Evolutionary conservation across 2,888 invertebrate species (phyloP), one percentile per base, ranked within the genome.

Genomic region (Acrobasis repandana): DNA sequence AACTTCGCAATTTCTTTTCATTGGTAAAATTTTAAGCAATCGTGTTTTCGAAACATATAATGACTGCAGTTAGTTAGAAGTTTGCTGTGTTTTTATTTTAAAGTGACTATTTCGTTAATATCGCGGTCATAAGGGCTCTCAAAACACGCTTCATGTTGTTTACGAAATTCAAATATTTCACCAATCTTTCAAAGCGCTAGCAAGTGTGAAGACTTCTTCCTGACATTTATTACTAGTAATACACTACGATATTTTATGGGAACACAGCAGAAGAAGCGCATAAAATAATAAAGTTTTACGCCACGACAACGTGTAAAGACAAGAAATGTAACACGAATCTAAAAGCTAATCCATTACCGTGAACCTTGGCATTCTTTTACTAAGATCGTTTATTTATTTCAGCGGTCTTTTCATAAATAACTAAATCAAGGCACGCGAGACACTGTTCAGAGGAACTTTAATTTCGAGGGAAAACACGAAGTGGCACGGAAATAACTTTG

Each of bases 401-500:
- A 72, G 63, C 70, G 61, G 68, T 65, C 66, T 65, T 62, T 65
- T 69, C 64, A 69, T 67, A 74, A 75, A 74, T 73, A 75, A 56
- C 63, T 62, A 63, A 77, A 76, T 72, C 73, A 67, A 73, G 69
- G 71, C 70, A 72, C 70, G 63, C 66, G 68, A 72, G 68, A 68
- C 67, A 75, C 69, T 75, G 71, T 77, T 74, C 76, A 73, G 73
- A 72, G 75, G 60, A 64, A 62, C 58, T 61, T 18, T 52, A 54
- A 71, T 72, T 67, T 65, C 62, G 64, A 38, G 64, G 66, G 64
- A 67, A 72, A 68, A 73, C 70, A 68, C 64, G 51, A 61, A 52
- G 61, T 61, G 59, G 70, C 72, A 83, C 88, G 63, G 74, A 90
- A 90, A 90, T 90, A 90, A 75, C 78, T 73, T 81, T 81, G 82